A percentile compares a stretch with the other conserved stretches of the same genome.
Conservation (phyloP, 2,888 invertebrate species). For the Shargacucullia verbasci region DNA sequence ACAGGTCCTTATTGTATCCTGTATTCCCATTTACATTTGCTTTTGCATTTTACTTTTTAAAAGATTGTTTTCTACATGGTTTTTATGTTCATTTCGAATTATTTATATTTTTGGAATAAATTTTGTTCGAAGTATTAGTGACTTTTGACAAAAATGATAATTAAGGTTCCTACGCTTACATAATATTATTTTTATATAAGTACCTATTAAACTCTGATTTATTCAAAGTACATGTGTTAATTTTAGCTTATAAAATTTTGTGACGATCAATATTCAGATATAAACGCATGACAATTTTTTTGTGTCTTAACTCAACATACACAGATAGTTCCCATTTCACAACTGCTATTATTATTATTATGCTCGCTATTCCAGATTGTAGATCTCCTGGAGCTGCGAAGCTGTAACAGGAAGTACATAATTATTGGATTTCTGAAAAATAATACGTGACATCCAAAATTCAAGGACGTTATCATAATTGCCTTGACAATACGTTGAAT, state of each 20-base stretch:
- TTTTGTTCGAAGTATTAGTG: constrained; percentile 82
- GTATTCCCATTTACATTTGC: constrained; percentile 76
- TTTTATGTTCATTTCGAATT: constrained; percentile 86
- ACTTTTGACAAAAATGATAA: constrained; percentile 83
- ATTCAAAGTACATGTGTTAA: constrained; percentile 50
- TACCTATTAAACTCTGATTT: constrained; percentile 37
- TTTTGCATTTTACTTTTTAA: constrained; percentile 82
- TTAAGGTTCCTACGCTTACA: constrained; percentile 83
- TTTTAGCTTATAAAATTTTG: constrained; percentile 52
- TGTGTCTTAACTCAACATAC: constrained; percentile 45
- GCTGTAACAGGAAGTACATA: not conserved
- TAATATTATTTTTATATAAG: constrained; percentile 48
- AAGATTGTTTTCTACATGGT: constrained; percentile 86
- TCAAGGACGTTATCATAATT: constrained; percentile 2
- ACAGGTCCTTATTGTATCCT: constrained; percentile 85
- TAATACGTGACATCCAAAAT: not conserved
- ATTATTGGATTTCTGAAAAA: not conserved
- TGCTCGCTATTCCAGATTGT: constrained; percentile 39
- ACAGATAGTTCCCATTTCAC: constrained; percentile 18
- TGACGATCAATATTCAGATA: constrained; percentile 57
- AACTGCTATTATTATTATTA: constrained; percentile 16
- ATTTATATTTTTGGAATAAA: constrained; percentile 89
- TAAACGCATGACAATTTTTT: constrained; percentile 53
- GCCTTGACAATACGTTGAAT: too few relatives aligned
- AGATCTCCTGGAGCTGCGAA: constrained; percentile 11